Evolutionary conservation across 1,140 invertebrate genomes (phyloP), one percentile per base, ranked within the genome.

Genomic region (Drosophila saltans): DNA sequence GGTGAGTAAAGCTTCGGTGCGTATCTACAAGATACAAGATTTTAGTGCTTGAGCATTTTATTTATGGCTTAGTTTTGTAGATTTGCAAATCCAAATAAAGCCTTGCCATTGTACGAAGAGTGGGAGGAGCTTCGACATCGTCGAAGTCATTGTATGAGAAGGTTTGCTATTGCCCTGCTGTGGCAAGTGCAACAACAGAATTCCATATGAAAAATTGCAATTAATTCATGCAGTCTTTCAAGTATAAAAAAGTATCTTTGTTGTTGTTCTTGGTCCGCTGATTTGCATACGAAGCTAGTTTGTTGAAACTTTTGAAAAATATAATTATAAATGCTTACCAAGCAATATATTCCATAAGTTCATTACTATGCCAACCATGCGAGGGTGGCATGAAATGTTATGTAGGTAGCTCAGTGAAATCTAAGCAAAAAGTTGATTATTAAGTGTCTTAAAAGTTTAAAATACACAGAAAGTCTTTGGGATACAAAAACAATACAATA

Each of bases 151-250:
- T 4, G 3, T 36, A 59, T 1, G 28, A 40, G 4, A 10, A 59
- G 28, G 57, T 10, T 1, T 36, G 57, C 45, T 8, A 16, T 16
- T 52, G 4, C 36, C 33, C 8, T 57, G 28, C 1, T 63, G 48
- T 63, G 56, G 73, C 73, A 21, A 65, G 7, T 72, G 61, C 75
- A 70, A 75, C 61, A 60, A 56, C 61, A 60, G 52, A 72, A 67
- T 75, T 78, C 56, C 69, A 69, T 56, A 66, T 73, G 57, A 60
- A 68, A 64, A 80, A 26, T 28, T 76, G 69, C 70, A 74, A 59
- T 63, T 67, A 73, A 75, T 72, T 55, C 65, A 59, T 64, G 67
- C 24, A 52, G 24, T 7, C 8, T 52, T 62, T 65, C 70, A 41
- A 66, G 39, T 64, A 48, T 73, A 36, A 36, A 4, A 36, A 36